Percentiles rank a stretch among this genome's conserved stretches.
phyloP scores from a whole-genome alignment of 2,113 vertebrate species.

The Dipodomys stephensi region DNA sequence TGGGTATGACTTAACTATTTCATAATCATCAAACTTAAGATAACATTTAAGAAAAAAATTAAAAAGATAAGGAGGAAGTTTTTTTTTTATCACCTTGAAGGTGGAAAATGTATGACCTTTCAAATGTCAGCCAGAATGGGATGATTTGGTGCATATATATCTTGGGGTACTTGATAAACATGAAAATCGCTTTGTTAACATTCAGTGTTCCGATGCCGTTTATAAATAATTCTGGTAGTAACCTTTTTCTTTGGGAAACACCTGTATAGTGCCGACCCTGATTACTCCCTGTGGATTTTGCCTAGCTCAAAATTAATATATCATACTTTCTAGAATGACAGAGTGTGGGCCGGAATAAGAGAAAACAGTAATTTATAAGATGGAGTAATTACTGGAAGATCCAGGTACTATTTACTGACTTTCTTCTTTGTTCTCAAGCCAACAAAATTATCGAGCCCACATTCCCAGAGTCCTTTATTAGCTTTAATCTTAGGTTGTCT shows the following conservation, averaged over 20 bases:
- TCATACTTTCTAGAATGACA: constrained; percentile 77
- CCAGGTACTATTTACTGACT: constrained; percentile 79
- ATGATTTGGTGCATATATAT: not conserved
- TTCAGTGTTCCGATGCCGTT: constrained; percentile 45
- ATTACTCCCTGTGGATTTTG: constrained; percentile 75
- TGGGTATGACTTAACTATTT: not conserved
- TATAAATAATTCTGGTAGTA: constrained; percentile 78
- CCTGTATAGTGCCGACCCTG: constrained; percentile 64
- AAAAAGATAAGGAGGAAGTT: not conserved
- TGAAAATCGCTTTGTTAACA: constrained; percentile 74
- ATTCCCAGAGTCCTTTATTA: constrained; percentile 74
- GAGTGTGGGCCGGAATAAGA: constrained; percentile 68
- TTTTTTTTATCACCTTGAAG: not conserved
- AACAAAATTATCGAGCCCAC: constrained; percentile 77
- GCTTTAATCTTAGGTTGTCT: constrained; percentile 79
- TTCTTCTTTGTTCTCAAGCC: constrained; percentile 78
- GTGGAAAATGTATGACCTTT: constrained; percentile 20
- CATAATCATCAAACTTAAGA: constrained; percentile 42
- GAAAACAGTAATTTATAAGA: constrained; percentile 83
- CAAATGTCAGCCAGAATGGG: constrained; percentile 39
- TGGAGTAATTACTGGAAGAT: constrained; percentile 79
- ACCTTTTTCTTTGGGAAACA: constrained; percentile 79
- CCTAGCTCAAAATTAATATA: constrained; percentile 81
- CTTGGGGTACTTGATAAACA: constrained; percentile 45
- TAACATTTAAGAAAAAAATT: constrained; percentile 20